Evolutionary conservation across 1,140 invertebrate species (phyloP), one percentile per base, ranked within the genome.

Genomic region (Bombus confusus): DNA sequence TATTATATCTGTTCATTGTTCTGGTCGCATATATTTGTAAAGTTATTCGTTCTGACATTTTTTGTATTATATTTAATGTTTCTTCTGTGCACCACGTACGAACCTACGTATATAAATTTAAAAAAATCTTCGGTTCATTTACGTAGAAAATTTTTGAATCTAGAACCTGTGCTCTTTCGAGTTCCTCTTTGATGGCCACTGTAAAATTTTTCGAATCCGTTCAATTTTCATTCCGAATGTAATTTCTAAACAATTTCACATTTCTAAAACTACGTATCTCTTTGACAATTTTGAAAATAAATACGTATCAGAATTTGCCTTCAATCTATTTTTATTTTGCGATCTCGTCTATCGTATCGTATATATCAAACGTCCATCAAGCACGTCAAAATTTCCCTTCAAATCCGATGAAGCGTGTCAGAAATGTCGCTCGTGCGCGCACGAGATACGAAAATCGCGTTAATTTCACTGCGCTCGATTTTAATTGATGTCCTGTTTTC

Each of bases 401-500:
- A 25, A 31, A 41, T 18, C 2, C 80, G 41, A n/a, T 39, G 72
- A 39, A 47, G 41, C 71, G 68, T 41, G 47, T 71, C 68, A 39
- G 22, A 80, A 66, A 80, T 71, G 28, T 71, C 43, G 64, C 39
- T 73, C 47, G 69, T 41, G 34, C n/a, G 28, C 10, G 41, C n/a
- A 43, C 57, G 28, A 69, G 43, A 39, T n/a, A 28, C 64, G 64
- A 72, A 62, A 79, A 72, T 80, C 74, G 64, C 47, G 62, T 31
- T 77, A 69, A 85, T 80, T 72, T 72, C 41, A 62, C 13, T 59
- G 10, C 22, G 34, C 39, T n/a, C 39, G 75, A 8, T 59, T 75
- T 66, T 85, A 86, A 88, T 88, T 81, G 81, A 88, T 85, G 82
- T 81, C 41, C 74, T 34, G 37, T 34, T 47, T 74, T 28, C 78